Evolutionary conservation across 1,140 invertebrate genomes (phyloP), one percentile per base, ranked within the genome.

Genomic region (Thaumetopoea pityocampa): DNA sequence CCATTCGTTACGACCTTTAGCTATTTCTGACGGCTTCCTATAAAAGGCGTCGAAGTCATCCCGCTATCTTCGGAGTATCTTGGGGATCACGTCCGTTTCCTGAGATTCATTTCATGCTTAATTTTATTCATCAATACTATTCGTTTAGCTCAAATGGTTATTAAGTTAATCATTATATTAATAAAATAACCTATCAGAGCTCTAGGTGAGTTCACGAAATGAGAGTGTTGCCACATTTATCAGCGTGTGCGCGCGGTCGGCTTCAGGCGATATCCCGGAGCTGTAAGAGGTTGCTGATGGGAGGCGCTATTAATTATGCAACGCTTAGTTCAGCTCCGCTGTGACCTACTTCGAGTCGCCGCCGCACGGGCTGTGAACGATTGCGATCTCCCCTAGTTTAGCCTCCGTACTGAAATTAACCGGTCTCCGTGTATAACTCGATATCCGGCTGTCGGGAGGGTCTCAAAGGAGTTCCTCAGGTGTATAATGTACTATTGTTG

Each of bases 281-380:
- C 36, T 51, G 56, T 58, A 58, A 51, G 56, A 50, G 50, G 37
- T 44, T 51, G 43, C 29, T 32, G 43, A 50, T 48, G 45, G 48
- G 48, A 52, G 43, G 46, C 40, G 38, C 47, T 51, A 60, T 71
- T 68, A 68, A 71, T 66, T 68, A 71, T 71, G 47, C 65, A 66
- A 38, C 44, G 53, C 64, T 58, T 49, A 55, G 61, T 56, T 54
- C 56, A 51, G 60, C 36, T 48, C 41, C 30, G 32, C 40, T 59
- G 49, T 54, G 67, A 64, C 67, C 64, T 51, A 64, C 58, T 62
- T 67, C 54, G 29, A 28, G 28, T 32, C 34, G 16, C 7, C 20
- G 27, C 38, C 34, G 47, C 28, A n/a, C n/a, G n/a, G n/a, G n/a
- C 51, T 54, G 51, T 17, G 40, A 52, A 51, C 47, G 57, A 27